Evolutionary conservation across 2,888 invertebrate species (phyloP).

Genomic region (Adelphocoris suturalis): DNA sequence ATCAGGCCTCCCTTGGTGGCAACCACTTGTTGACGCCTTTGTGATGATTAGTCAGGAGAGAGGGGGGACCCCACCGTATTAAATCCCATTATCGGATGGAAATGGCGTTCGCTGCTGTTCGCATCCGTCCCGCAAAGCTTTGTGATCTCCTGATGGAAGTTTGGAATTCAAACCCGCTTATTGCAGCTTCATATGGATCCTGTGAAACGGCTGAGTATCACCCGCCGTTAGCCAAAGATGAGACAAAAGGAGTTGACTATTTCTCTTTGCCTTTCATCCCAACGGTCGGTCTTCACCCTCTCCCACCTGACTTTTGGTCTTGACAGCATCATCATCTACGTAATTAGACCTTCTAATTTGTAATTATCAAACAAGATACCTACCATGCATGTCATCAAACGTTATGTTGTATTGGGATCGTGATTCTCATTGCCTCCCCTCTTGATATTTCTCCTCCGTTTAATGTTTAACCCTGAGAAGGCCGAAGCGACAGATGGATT

Average conservation of each 20-base stretch:
- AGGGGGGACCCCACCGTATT: neutral
- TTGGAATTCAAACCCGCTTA: conserved; percentile 7
- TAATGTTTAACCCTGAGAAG: too few species aligned
- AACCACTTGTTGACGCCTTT: conserved; percentile 39
- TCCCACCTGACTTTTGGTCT: conserved; percentile 8
- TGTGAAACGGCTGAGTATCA: neutral
- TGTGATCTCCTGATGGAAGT: neutral
- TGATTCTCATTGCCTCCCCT: too few species aligned
- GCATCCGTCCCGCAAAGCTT: neutral
- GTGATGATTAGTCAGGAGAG: neutral
- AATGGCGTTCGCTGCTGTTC: neutral
- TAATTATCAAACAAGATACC: neutral
- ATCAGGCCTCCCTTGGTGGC: neutral
- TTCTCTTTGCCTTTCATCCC: neutral
- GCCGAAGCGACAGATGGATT: too few species aligned
- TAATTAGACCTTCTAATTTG: conserved; percentile 17
- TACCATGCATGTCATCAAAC: neutral
- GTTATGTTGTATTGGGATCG: neutral
- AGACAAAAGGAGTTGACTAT: conserved; percentile 11
- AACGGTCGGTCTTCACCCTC: neutral
- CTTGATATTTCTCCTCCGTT: too few species aligned
- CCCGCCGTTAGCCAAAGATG: neutral
- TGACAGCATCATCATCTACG: neutral
- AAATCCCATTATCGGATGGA: conserved; percentile 34
- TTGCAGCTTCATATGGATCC: neutral